A percentile compares a stretch with the other conserved stretches of the same genome.
Evolutionary conservation across 2,113 vertebrate genomes (phyloP).

Genomic region (Cavia aperea): DNA sequence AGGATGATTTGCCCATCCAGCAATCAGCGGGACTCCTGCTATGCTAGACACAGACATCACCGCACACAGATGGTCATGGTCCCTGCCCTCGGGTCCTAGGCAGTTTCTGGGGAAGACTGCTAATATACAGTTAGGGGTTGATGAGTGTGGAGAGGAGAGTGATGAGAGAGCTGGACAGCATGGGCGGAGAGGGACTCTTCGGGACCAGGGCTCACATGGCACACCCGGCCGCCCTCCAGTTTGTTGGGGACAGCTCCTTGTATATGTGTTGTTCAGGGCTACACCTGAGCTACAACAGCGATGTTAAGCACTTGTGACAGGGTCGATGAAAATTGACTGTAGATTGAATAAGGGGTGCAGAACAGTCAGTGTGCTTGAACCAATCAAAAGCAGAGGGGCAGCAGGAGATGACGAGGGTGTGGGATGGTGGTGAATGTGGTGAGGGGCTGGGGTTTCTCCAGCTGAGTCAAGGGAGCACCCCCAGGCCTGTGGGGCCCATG

Average conservation of each 20-base stretch:
- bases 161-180: neutral
- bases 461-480: neutral
- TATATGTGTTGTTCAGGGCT: neutral
- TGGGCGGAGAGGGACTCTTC: neutral
- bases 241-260: neutral
- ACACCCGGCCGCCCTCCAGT: neutral
- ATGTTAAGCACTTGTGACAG: neutral
- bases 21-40: neutral
- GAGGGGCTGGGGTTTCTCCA: neutral
- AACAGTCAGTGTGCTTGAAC: neutral
- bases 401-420: accelerated
- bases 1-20: neutral
- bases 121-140: neutral
- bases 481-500: neutral
- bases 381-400: accelerated
- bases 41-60: neutral
- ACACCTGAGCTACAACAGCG: neutral
- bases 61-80: accelerated
- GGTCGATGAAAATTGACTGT: neutral
- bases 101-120: neutral
- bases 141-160: too few relatives aligned
- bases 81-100: neutral
- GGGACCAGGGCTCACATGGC: neutral
- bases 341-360: neutral
- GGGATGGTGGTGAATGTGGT: accelerated